Percentiles rank a stretch among this genome's conserved stretches.
These are phyloP conservation scores for Percopsis omiscomaycus DNA, from an alignment of 2,797 vertebrate species.

Conservation along the genomic window DNA sequence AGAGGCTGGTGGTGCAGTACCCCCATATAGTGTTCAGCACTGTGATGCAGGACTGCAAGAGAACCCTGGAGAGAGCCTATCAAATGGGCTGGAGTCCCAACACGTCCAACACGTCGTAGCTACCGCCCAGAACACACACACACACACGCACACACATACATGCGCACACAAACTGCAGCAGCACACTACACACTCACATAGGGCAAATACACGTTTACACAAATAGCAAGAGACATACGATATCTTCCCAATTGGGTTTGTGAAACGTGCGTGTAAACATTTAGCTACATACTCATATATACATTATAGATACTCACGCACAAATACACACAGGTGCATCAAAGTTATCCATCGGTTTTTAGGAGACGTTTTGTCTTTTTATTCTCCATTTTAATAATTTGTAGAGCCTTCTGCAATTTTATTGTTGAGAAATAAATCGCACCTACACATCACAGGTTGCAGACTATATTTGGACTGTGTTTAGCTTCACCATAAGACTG, in stretches of 20 bases:
- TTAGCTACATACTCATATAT: slow-evolving; percentile 36
- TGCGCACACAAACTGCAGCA: slow-evolving; percentile 10
- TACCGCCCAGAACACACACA: slow-evolving; percentile 24
- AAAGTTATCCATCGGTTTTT: background rate
- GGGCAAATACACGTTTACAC: slow-evolving; percentile 33
- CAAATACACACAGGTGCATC: slow-evolving; percentile 12
- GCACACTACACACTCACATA: slow-evolving; percentile 11
- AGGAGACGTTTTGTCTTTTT: background rate
- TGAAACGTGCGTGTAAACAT: slow-evolving; percentile 58
- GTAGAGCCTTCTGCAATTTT: slow-evolving; percentile 28
- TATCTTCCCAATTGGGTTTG: background rate
- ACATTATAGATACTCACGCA: slow-evolving; percentile 6
- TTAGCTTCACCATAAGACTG: background rate
- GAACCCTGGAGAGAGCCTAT: slow-evolving; percentile 96
- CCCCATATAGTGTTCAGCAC: slow-evolving; percentile 98
- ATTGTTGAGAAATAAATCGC: slow-evolving; percentile 13
- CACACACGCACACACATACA: slow-evolving; percentile 24
- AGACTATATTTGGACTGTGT: slow-evolving; percentile 4
- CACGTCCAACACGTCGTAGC: slow-evolving; percentile 88
- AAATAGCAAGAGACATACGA: no score
- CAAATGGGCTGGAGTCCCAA: slow-evolving; percentile 99
- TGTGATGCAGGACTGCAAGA: slow-evolving; percentile 98
- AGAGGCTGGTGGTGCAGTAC: slow-evolving; percentile 94
- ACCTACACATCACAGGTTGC: slow-evolving; percentile 1
- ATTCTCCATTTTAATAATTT: slow-evolving; percentile 26